A percentile compares a stretch with the other conserved stretches of the same genome.
These are phyloP conservation scores for Semaprochilodus insignis DNA, from an alignment of 2,797 vertebrate genomes.

Conservation along the genomic window DNA sequence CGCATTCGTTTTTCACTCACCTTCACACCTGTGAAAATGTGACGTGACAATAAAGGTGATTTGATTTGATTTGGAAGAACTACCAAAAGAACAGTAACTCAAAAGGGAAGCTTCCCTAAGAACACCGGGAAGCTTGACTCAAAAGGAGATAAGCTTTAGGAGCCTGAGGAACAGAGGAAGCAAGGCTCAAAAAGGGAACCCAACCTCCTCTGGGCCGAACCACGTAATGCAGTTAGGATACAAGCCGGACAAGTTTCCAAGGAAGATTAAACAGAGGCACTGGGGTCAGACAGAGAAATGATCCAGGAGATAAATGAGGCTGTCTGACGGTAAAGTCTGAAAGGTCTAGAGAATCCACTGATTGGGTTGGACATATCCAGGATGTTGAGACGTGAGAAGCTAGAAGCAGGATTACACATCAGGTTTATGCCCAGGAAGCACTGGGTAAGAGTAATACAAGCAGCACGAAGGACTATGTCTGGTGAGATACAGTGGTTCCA, in stretches of 20 bases:
- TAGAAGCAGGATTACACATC: no score
- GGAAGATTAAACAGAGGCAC: not conserved
- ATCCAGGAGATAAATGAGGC: not conserved
- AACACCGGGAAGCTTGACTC: no score
- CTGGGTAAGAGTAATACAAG: not conserved
- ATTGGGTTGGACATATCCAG: no score
- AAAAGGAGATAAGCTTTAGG: not conserved
- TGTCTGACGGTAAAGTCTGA: not conserved
- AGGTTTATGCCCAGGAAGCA: no score
- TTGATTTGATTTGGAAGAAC: no score
- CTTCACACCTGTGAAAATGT: no score
- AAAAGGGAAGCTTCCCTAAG: no score
- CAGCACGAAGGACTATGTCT: not conserved
- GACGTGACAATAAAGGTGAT: no score
- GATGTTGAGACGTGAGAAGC: no score
- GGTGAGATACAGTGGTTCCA: not conserved
- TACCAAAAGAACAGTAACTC: no score
- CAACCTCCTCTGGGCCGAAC: not conserved
- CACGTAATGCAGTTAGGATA: not conserved
- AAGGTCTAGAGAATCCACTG: not conserved
- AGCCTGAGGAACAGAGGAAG: not conserved
- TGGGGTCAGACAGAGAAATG: not conserved
- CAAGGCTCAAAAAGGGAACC: not conserved
- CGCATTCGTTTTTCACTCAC: no score
- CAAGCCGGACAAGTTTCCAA: not conserved